Evolutionary conservation across 1,140 invertebrate species (phyloP).

Genomic region (Brachionus koreanus): DNA sequence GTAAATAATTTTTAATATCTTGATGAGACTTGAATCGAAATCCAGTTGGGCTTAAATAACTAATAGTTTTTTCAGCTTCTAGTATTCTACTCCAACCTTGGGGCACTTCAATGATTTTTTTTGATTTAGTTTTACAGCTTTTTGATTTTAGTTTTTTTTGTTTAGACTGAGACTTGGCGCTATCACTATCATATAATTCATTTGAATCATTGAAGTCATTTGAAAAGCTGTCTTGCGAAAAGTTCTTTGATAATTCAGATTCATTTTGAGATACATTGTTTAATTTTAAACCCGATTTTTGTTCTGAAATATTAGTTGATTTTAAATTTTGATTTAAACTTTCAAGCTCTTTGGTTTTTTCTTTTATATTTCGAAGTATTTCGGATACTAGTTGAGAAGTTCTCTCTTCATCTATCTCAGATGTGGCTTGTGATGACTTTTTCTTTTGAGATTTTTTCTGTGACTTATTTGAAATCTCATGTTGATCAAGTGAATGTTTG

Average conservation of each 20-base stretch:
- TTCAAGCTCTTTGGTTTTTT: constrained; percentile 42
- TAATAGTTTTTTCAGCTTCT: background rate
- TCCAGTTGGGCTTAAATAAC: constrained; percentile 2
- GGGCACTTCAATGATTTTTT: background rate
- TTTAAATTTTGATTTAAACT: constrained; percentile 41
- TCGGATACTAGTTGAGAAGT: constrained; percentile 39
- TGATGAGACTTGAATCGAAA: background rate
- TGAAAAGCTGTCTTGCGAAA: background rate
- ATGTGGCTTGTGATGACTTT: constrained; percentile 13
- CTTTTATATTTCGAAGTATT: constrained; percentile 40
- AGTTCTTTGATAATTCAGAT: background rate
- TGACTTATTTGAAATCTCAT: background rate
- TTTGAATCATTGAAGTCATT: background rate
- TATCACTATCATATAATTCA: constrained; percentile 4
- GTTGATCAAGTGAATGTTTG: background rate
- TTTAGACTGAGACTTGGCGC: background rate
- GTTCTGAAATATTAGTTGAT: background rate
- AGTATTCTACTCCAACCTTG: background rate
- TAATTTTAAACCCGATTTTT: background rate
- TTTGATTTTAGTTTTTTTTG: background rate
- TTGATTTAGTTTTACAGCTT: background rate
- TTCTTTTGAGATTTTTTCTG: constrained; percentile 29
- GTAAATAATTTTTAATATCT: constrained; percentile 11
- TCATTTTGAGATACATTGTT: background rate
- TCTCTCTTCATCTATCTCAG: constrained; percentile 39